A percentile compares a stretch with the other conserved stretches of the same genome.
phyloP scores from a whole-genome alignment of 2,888 invertebrate species.

The Parelbella ahira region DNA sequence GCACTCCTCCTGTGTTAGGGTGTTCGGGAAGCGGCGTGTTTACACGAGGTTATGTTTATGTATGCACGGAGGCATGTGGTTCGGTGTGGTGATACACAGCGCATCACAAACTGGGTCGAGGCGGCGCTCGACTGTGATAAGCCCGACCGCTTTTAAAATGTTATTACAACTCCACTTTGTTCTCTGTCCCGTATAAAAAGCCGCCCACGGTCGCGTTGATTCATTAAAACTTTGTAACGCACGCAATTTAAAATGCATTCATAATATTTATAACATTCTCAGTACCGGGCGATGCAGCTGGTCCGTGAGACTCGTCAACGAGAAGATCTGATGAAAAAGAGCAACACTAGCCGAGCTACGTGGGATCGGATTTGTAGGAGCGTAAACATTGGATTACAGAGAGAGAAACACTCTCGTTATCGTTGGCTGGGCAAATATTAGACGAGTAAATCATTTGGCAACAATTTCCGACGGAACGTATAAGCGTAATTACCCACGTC shows the following conservation, averaged over 20 bases:
- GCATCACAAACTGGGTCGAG: conserved; percentile 59
- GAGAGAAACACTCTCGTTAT: conserved; percentile 33
- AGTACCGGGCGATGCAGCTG: not conserved
- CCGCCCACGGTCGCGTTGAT: conserved; percentile 1
- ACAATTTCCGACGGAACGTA: conserved; percentile 42
- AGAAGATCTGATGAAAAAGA: not conserved
- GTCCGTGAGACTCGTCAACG: not conserved
- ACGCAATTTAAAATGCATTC: conserved; percentile 15
- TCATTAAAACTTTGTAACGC: conserved; percentile 5
- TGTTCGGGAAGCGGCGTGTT: conserved; percentile 12
- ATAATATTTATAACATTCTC: conserved; percentile 1
- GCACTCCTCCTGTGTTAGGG: conserved; percentile 9
- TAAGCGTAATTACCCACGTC: conserved; percentile 48
- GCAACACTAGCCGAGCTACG: conserved; percentile 1
- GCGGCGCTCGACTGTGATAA: conserved; percentile 50
- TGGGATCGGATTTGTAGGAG: conserved; percentile 28
- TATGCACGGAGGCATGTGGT: no score
- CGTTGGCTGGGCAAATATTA: conserved; percentile 34
- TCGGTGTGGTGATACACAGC: conserved; percentile 24
- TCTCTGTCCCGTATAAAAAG: conserved; percentile 18
- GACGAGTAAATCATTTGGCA: conserved; percentile 51
- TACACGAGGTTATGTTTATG: no score
- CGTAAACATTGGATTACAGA: conserved; percentile 25
- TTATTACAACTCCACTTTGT: conserved; percentile 43
- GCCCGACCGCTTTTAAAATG: conserved; percentile 47